Conservation (phyloP, 2,888 invertebrate genomes). For the Heliconius sara region DNA sequence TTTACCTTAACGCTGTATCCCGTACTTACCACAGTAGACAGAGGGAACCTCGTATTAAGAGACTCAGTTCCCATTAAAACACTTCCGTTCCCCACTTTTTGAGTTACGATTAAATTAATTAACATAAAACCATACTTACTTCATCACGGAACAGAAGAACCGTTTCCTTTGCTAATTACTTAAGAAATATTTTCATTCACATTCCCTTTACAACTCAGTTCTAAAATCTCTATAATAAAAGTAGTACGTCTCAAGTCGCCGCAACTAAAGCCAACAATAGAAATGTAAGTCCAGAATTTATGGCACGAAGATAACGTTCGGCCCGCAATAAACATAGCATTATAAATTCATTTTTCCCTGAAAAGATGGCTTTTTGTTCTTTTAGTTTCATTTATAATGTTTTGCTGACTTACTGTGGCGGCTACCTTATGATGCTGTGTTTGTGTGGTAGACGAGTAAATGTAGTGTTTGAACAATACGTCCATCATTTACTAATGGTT, state of each 20-base stretch:
- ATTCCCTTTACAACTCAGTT: neutral
- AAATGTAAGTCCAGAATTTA: conserved; percentile 16
- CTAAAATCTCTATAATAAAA: conserved; percentile 5
- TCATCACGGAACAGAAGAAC: neutral
- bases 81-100: no score
- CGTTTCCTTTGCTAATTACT: conserved; percentile 5
- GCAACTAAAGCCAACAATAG: conserved; percentile 25
- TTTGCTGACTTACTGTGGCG: neutral
- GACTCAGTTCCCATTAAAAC: no score
- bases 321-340: conserved; percentile 11
- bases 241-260: conserved; percentile 37
- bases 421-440: neutral
- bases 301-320: conserved; percentile 10
- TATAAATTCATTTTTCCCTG: neutral
- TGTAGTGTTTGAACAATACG: no score
- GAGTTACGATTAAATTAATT: neutral
- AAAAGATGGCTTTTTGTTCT: neutral
- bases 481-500: no score
- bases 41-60: no score
- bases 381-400: conserved; percentile 12
- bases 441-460: no score
- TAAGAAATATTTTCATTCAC: neutral
- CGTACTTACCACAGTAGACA: no score
- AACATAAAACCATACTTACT: neutral
- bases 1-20: no score